phyloP scores from a whole-genome alignment of 2,888 invertebrate species.

The Ametastegia equiseti region DNA sequence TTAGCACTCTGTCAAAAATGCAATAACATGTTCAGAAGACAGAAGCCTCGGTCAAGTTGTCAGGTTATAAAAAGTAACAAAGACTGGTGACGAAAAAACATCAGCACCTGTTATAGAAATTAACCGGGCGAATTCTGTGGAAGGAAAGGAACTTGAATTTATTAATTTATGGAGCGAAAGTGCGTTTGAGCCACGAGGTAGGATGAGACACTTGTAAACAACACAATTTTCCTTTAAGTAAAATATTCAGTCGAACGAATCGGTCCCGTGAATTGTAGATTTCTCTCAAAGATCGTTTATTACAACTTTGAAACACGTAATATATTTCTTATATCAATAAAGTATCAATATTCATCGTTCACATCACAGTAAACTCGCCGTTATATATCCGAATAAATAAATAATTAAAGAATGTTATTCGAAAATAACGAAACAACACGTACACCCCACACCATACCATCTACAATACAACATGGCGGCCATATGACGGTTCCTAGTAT shows the following conservation, averaged over 20 bases:
- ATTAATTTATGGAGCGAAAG: slow-evolving; percentile 45
- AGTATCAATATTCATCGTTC: background rate
- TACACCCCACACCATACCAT: slow-evolving; percentile 58
- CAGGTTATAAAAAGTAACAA: slow-evolving; percentile 64
- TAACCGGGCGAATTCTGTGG: slow-evolving; percentile 50
- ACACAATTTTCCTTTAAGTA: slow-evolving; percentile 38
- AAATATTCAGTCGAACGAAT: slow-evolving; percentile 31
- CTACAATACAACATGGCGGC: slow-evolving; percentile 59
- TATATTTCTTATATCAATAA: slow-evolving; percentile 13
- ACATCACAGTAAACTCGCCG: slow-evolving; percentile 31
- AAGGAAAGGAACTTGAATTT: slow-evolving; percentile 54
- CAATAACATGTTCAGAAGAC: slow-evolving; percentile 60
- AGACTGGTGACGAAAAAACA: slow-evolving; percentile 54
- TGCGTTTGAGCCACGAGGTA: slow-evolving; percentile 45
- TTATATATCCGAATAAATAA: slow-evolving; percentile 58
- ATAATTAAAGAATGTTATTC: slow-evolving; percentile 57
- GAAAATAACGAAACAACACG: slow-evolving; percentile 61
- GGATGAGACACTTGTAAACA: slow-evolving; percentile 57
- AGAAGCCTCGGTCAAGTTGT: slow-evolving; percentile 55
- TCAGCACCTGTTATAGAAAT: slow-evolving; percentile 50
- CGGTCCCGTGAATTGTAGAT: slow-evolving; percentile 27
- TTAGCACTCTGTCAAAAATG: slow-evolving; percentile 63
- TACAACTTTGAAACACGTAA: background rate
- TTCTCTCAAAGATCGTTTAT: background rate
- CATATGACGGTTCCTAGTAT: slow-evolving; percentile 37